Percentiles rank a stretch among this genome's conserved stretches.
Conservation (phyloP, 2,888 invertebrate genomes). For the Colostygia pectinataria region DNA sequence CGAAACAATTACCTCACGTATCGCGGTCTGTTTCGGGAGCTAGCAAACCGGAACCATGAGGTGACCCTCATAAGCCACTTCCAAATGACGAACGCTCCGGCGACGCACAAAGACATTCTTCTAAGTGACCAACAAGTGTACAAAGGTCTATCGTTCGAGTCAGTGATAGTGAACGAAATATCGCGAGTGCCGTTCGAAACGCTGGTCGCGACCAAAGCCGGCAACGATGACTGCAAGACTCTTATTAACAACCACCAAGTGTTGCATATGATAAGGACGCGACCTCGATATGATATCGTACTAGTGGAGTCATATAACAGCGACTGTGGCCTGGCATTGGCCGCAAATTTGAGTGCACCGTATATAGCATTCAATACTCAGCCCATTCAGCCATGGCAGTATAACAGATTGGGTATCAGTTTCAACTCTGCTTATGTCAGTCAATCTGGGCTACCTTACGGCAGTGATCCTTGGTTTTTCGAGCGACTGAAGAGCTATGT, state of each 20-base stretch:
- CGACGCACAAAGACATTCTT: slow-evolving; percentile 80
- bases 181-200: slow-evolving; percentile 76
- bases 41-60: slow-evolving; percentile 78
- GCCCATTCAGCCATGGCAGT: slow-evolving; percentile 80
- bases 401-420: slow-evolving; percentile 72
- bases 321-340: slow-evolving; percentile 88
- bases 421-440: slow-evolving; percentile 80
- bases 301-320: slow-evolving; percentile 89
- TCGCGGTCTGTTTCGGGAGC: slow-evolving; percentile 73
- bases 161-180: slow-evolving; percentile 73
- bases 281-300: slow-evolving; percentile 86
- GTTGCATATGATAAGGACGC: slow-evolving; percentile 74
- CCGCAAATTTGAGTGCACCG: slow-evolving; percentile 85
- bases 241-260: slow-evolving; percentile 79
- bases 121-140: slow-evolving; percentile 68
- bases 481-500: slow-evolving; percentile 70
- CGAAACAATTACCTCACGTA: slow-evolving; percentile 79
- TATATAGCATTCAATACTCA: slow-evolving; percentile 83
- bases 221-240: slow-evolving; percentile 76
- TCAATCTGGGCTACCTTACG: slow-evolving; percentile 67
- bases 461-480: slow-evolving; percentile 73
- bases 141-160: slow-evolving; percentile 73
- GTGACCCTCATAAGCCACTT: slow-evolving; percentile 81
- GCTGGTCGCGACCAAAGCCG: slow-evolving; percentile 72
- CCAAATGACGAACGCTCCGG: slow-evolving; percentile 67